A percentile compares a stretch with the other conserved stretches of the same genome.
Evolutionary conservation across 2,888 invertebrate species (phyloP).

Genomic region (Dyspetes luteomarginatus): DNA sequence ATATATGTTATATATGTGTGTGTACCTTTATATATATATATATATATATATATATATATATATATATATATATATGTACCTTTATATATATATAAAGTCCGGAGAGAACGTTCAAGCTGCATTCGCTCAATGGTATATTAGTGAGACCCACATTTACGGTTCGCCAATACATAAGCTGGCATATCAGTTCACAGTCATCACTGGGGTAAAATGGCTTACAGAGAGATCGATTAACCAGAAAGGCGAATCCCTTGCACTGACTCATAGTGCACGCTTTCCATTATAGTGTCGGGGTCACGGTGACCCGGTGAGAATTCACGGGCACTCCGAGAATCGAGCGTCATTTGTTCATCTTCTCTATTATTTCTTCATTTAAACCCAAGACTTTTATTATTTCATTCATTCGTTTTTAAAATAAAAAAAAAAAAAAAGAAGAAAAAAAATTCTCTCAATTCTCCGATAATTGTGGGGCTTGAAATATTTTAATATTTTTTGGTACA

Average conservation of each 20-base stretch:
- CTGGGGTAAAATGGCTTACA: slow-evolving; percentile 2
- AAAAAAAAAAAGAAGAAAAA: too few species aligned
- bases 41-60: neutral
- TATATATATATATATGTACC: neutral
- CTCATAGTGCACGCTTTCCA: slow-evolving; percentile 42
- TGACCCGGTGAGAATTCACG: slow-evolving; percentile 62
- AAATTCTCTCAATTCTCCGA: too few species aligned
- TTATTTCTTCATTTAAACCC: neutral
- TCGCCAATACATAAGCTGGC: neutral
- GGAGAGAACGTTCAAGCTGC: slow-evolving; percentile 26
- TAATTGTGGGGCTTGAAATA: too few species aligned
- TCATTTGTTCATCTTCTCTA: slow-evolving; percentile 12
- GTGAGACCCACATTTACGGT: slow-evolving; percentile 35
- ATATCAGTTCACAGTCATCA: neutral
- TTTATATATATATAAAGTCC: neutral
- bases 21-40: neutral
- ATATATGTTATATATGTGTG: too few species aligned
- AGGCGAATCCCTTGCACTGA: slow-evolving; percentile 61
- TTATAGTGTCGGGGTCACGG: slow-evolving; percentile 54
- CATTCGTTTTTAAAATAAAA: neutral
- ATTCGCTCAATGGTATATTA: slow-evolving; percentile 6
- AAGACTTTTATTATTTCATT: neutral
- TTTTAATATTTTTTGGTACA: too few species aligned
- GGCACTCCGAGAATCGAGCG: slow-evolving; percentile 61
- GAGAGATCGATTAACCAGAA: slow-evolving; percentile 59